Evolutionary conservation across 2,797 vertebrate species (phyloP), one percentile per base, ranked within the genome.

Genomic region (Lepilemur ruficaudatus): DNA sequence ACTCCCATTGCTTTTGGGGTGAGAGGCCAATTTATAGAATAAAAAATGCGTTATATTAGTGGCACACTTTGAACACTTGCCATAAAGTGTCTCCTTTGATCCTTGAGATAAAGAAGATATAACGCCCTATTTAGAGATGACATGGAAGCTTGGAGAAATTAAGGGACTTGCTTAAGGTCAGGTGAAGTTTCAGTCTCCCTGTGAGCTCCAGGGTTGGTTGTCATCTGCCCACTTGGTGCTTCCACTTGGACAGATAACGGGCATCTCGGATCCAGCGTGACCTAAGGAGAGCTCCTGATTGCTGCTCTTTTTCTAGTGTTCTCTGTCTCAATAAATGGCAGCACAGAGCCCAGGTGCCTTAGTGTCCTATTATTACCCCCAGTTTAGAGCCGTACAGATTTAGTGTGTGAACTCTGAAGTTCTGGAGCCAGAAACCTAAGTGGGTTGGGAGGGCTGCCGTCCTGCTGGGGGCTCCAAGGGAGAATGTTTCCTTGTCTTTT

Each of bases 31-130:
- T 67, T 90, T 82, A 52, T 73, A 70, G 67, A 76, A 87, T 82
- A 91, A 73, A 84, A 92, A 89, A 92, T 79, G 69, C 30, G 46
- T 84, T 78, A 10, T 70, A 23, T 91, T 85, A 63, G 50, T 48
- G 38, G 38, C 50, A 85, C 35, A 18, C 32, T 80, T 76, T 41
- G 85, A 89, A 46, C 61, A 63, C 65, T 50, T 95, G 61, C 41
- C 41, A 18, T 87, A 41, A 17, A 80, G n/a, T 72, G 67, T 93
- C 84, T 94, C 70, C 10, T 78, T 82, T 75, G 69, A 57, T 97
- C n/a, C 41, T 94, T 61, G 81, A 93, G 48, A 3, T 46, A 75
- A 80, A 80, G 67, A 89, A 76, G 57, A 80, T 76, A 23, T 32
- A 79, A 83, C 0, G 50, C 10, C 14, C 32, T 25, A 43, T 94